phyloP scores from a whole-genome alignment of 2,888 invertebrate genomes.

The Acrocyrtus sp. region DNA sequence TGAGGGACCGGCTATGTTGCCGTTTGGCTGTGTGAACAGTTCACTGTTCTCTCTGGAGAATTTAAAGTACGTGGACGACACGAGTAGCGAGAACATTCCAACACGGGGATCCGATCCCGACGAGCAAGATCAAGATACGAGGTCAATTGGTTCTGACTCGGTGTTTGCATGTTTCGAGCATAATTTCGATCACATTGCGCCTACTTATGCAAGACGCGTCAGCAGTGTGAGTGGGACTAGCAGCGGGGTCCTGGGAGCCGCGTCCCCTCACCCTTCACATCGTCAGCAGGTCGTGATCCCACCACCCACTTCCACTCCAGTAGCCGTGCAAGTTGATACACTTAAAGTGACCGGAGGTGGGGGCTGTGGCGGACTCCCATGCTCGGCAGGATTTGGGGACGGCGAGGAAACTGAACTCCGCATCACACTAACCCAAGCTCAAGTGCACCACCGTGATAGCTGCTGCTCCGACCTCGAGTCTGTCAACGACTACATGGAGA shows the following conservation, averaged over 20 bases:
- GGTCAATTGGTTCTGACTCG: conserved; percentile 77
- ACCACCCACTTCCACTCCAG: conserved; percentile 1
- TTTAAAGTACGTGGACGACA: conserved; percentile 61
- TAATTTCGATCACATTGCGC: conserved; percentile 49
- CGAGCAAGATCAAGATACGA: conserved; percentile 68
- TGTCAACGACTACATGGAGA: conserved; percentile 61
- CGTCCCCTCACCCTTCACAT: neutral
- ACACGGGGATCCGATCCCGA: conserved; percentile 54
- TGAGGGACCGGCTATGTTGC: neutral
- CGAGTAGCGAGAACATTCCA: conserved; percentile 62
- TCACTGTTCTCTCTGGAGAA: conserved; percentile 53
- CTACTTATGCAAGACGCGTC: conserved; percentile 28
- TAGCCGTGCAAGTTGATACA: neutral
- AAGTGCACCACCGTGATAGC: conserved; percentile 61
- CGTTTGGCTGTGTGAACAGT: conserved; percentile 23
- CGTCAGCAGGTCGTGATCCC: neutral
- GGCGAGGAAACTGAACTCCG: conserved; percentile 53
- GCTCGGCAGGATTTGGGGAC: conserved; percentile 12
- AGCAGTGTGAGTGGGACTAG: conserved; percentile 41
- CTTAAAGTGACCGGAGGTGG: conserved; percentile 11
- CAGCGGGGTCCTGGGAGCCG: conserved; percentile 18
- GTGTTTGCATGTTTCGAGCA: conserved; percentile 70
- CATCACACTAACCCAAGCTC: conserved; percentile 51
- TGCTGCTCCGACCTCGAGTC: conserved; percentile 60
- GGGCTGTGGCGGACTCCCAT: neutral